Evolutionary conservation across 1,140 invertebrate species (phyloP).

Genomic region (Drosophila kanapiae): DNA sequence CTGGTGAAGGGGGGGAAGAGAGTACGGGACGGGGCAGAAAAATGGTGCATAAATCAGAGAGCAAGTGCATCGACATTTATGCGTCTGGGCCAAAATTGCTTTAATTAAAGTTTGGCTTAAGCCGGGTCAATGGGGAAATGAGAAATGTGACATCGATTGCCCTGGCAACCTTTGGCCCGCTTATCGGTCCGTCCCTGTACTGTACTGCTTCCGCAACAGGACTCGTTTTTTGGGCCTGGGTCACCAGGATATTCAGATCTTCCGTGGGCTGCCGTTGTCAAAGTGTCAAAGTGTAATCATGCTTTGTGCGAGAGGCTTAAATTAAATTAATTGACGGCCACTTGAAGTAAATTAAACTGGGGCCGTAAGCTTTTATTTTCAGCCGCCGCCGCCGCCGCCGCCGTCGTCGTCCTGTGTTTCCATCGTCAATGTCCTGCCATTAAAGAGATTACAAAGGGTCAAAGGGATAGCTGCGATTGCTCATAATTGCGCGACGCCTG

Average conservation of each 20-base stretch:
- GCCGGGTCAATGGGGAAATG: neutral
- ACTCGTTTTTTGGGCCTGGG: conserved; percentile 2
- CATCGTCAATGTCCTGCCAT: conserved; percentile 36
- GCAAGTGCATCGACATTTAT: conserved; percentile 38
- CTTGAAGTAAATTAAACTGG: conserved; percentile 80
- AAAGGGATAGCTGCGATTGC: conserved; percentile 75
- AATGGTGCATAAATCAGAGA: conserved; percentile 46
- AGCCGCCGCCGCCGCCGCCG: conserved; percentile 7
- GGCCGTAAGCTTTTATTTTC: conserved; percentile 46
- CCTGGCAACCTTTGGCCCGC: conserved; percentile 33
- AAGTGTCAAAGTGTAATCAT: conserved; percentile 80
- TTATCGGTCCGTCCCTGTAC: conserved; percentile 9
- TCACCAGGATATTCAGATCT: conserved; percentile 11
- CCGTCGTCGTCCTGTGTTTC: conserved; percentile 41
- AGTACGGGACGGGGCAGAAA: conserved; percentile 3
- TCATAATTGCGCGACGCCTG: conserved; percentile 75
- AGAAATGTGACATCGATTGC: conserved; percentile 25
- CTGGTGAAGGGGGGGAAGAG: neutral
- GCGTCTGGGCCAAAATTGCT: conserved; percentile 10
- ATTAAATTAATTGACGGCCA: conserved; percentile 81
- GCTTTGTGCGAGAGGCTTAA: conserved; percentile 69
- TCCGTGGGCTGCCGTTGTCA: conserved; percentile 52
- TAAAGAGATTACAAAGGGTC: conserved; percentile 81
- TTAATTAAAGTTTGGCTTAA: conserved; percentile 43
- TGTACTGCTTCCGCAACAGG: neutral